Base-by-base conservation (phyloP, 2,113 vertebrate species). In the Paramisgurnus dabryanus region DNA sequence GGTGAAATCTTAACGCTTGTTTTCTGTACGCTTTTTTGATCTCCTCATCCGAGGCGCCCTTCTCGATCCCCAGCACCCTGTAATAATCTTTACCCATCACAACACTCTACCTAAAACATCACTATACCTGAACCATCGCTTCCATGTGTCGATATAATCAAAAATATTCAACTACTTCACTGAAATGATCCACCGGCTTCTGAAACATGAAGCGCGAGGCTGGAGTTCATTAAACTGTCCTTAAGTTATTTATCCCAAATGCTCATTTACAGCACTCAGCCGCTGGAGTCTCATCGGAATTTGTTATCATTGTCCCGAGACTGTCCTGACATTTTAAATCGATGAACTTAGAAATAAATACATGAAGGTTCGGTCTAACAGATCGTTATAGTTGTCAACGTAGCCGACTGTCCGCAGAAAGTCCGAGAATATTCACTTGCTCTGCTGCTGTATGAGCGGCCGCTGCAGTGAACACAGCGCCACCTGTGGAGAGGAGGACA, bases 81-180 rank as follows among this genome's bases (percentile, higher is more conserved):
- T 97, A 98, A 83, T 98, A 98, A 79, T 98, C 95, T 87, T 97
- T 97, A 17, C 96, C 96, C 96, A 97, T 97, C 45, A 83, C 90
- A 82, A 71, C 22, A 45, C 73, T 40, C 47, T 40, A 8, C 27
- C 77, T 69, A 43, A 27, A 40, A 72, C 34, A 5, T 7, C 64
- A 4, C 7, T 60, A 55, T 83, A 68, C 84, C n/a, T 76, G 27
- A 73, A 41, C 49, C 40, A 41, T 53, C 69, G 61, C 11, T 27
- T 55, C 79, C 79, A 81, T 81, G 63, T 40, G 70, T 45, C 12
- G 41, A 75, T 34, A 63, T 34, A 22, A 34, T 27, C 40, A 58
- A 39, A 63, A 34, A 34, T 61, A 47, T 11, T 11, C 4, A 47
- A 10, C 0, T 13, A 63, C 3, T 22, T 1, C 34, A 8, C 10